A percentile compares a stretch with the other conserved stretches of the same genome.
These are phyloP conservation scores for Drosophila pachea DNA, from an alignment of 1,140 invertebrate species.

Conservation along the genomic window DNA sequence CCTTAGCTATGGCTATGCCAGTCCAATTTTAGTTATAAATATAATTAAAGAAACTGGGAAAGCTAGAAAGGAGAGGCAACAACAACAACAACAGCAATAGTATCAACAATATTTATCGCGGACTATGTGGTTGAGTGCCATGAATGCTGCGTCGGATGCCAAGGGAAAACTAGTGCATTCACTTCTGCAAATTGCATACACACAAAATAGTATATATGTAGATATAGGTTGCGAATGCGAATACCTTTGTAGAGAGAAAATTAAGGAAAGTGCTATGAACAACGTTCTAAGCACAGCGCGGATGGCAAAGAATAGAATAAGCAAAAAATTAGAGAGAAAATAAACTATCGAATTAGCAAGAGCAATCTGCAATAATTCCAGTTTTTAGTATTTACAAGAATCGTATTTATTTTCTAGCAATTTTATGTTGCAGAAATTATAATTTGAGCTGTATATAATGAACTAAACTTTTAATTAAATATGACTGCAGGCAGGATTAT, in stretches of 20 bases:
- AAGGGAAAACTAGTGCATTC: constrained; percentile 78
- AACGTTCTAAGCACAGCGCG: constrained; percentile 27
- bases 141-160: constrained; percentile 68
- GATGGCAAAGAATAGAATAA: constrained; percentile 26
- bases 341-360: background rate
- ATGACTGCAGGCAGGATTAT: background rate
- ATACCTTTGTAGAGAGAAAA: constrained; percentile 34
- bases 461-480: background rate
- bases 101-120: constrained; percentile 34
- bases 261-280: constrained; percentile 38
- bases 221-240: constrained; percentile 45
- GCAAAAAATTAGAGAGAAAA: background rate
- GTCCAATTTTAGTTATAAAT: constrained; percentile 65
- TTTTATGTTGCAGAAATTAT: no score
- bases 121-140: constrained; percentile 40
- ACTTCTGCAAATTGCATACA: constrained; percentile 53
- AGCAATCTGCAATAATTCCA: no score
- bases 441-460: no score
- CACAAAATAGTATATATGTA: background rate
- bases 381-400: no score
- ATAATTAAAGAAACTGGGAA: constrained; percentile 36
- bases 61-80: constrained; percentile 23
- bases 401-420: no score
- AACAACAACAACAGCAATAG: constrained; percentile 42
- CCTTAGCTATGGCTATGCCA: constrained; percentile 10